Conservation (phyloP, 2,113 vertebrate species). For the Garra rufa region DNA sequence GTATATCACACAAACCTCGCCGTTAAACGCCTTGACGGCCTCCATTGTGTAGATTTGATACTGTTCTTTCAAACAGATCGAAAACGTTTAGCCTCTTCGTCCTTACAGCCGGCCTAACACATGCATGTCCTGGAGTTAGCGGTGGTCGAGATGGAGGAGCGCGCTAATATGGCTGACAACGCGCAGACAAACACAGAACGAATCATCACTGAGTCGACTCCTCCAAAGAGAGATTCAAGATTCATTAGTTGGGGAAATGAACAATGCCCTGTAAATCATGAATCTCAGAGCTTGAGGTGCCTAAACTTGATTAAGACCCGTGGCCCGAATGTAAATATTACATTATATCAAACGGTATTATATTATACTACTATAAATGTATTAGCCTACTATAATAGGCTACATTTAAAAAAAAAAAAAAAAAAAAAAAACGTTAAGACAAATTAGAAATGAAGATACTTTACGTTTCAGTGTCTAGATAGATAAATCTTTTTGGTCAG, state of each 20-base stretch:
- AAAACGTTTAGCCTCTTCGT: slow-evolving; percentile 28
- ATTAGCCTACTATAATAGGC: no score
- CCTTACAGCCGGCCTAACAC: slow-evolving; percentile 65
- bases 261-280: neutral
- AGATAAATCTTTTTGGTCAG: no score
- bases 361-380: no score
- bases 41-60: slow-evolving; percentile 72
- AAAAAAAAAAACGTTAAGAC: no score
- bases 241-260: neutral
- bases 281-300: neutral
- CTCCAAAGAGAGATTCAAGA: neutral
- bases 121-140: slow-evolving; percentile 25
- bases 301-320: neutral
- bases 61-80: slow-evolving; percentile 22
- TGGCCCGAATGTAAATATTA: neutral
- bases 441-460: no score
- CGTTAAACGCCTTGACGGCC: slow-evolving; percentile 84
- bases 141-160: slow-evolving; percentile 53
- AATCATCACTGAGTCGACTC: slow-evolving; percentile 18
- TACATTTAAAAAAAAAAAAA: no score
- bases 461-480: no score
- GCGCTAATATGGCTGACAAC: slow-evolving; percentile 57
- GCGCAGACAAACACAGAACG: slow-evolving; percentile 5
- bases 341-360: neutral
- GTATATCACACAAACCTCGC: slow-evolving; percentile 76